A percentile compares a stretch with the other conserved stretches of the same genome.
Evolutionary conservation across 2,797 vertebrate genomes (phyloP).

Genomic region (Pteropus rufus): DNA sequence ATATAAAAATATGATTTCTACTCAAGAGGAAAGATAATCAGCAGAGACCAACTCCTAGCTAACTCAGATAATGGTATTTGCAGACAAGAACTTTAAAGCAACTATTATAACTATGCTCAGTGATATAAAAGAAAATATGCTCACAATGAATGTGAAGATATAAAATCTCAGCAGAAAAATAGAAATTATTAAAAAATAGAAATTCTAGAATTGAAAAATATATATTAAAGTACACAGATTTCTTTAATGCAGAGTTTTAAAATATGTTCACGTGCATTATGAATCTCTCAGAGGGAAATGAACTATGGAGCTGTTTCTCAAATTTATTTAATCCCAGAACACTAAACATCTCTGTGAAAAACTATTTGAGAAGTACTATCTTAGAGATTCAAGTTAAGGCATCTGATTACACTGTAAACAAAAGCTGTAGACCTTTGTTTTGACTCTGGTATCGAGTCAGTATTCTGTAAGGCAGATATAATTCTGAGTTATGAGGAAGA

Average conservation of each 20-base stretch:
- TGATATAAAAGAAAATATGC: background rate
- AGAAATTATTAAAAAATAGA: background rate
- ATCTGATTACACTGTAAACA: background rate
- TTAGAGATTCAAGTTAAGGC: background rate
- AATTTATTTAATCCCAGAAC: background rate
- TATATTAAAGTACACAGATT: background rate
- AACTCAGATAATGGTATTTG: background rate
- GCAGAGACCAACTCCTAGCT: background rate
- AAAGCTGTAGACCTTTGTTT: background rate
- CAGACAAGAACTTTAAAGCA: slow-evolving; percentile 3
- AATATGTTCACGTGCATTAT: background rate
- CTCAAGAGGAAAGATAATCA: background rate
- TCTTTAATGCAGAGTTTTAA: background rate
- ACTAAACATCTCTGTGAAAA: background rate
- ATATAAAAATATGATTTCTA: background rate
- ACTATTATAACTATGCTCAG: background rate
- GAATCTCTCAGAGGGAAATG: background rate
- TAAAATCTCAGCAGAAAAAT: background rate
- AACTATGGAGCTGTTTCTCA: background rate
- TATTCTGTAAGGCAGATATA: background rate
- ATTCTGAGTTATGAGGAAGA: background rate
- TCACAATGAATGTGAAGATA: background rate
- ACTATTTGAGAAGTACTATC: background rate
- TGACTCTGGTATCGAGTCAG: background rate
- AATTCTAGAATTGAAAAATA: background rate